A percentile compares a stretch with the other conserved stretches of the same genome.
Evolutionary conservation across 2,797 vertebrate genomes (phyloP).

Genomic region (Smutsia temminckii): DNA sequence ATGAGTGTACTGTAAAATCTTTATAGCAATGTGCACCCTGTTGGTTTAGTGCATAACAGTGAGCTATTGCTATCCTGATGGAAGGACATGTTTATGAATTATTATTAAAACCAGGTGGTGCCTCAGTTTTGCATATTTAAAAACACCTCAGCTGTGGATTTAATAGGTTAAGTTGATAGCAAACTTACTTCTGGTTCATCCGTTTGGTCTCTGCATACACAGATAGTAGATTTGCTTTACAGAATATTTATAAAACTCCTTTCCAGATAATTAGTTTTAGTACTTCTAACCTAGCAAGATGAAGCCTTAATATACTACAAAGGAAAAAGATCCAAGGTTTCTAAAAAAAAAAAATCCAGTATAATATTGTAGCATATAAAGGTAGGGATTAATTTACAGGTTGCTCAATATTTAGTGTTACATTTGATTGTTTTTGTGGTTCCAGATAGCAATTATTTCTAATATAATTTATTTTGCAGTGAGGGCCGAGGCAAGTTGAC

Average conservation of each 20-base stretch:
- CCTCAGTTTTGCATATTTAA: slow-evolving; percentile 1
- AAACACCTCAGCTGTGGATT: background rate
- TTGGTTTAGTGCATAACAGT: background rate
- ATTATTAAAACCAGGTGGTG: background rate
- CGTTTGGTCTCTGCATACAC: background rate
- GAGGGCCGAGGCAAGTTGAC: slow-evolving; percentile 97
- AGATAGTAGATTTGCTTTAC: background rate
- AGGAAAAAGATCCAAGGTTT: background rate
- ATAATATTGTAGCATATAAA: background rate
- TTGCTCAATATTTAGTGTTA: background rate
- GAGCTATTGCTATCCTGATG: background rate
- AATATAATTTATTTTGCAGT: slow-evolving; percentile 84
- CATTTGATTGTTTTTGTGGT: background rate
- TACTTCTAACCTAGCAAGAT: background rate
- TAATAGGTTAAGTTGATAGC: background rate
- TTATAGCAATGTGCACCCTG: background rate
- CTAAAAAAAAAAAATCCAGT: background rate
- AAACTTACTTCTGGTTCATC: slow-evolving; percentile 1
- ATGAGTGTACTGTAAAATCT: background rate
- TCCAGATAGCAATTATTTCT: slow-evolving; percentile 49
- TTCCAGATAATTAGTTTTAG: slow-evolving; percentile 3
- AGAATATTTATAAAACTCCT: slow-evolving; percentile 6
- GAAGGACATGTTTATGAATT: slow-evolving; percentile 5
- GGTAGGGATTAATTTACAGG: background rate
- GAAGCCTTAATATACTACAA: slow-evolving; percentile 20